Base-by-base conservation (phyloP, 2,888 invertebrate genomes). In the Hirudinaria manillensis region DNA sequence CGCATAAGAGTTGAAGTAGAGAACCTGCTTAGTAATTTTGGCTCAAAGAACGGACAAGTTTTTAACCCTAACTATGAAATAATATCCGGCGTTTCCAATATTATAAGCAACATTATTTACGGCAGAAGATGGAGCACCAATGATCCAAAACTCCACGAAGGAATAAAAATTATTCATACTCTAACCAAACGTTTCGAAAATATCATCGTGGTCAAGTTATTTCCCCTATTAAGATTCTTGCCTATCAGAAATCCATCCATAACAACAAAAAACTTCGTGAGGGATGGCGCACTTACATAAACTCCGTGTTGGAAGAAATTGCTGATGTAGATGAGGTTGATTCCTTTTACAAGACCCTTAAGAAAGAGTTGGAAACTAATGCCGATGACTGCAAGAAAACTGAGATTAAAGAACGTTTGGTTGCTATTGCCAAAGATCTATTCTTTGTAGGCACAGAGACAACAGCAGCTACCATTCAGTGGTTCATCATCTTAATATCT, bases 391-490 rank as follows among this genome's bases (percentile, higher is more conserved):
- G 10, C 16, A 45, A 45, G 13, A 72, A 66, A 34, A 55, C 73
- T 10, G n/a, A 66, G 24, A 45, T n/a, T n/a, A n/a, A 21, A 21
- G 32, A 29, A 24, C 45, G 45, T 7, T 4, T 45, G 45, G 1
- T 45, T 6, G 45, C 3, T 45, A 16, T 45, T 45, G 29, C 61
- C 21, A 34, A 51, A 21, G 76, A 76, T 27, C 72, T 76, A 13
- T 34, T 76, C 24, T 24, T 72, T 16, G 82, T 83, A 13, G 83
- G 83, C 16, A 82, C 82, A 70, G 83, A 83, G 65, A 83, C 83
- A 21, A 81, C 82, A 27, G 79, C 82, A 3, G 80, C 80, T 61
- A 83, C 82, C 1, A 74, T 83, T 19, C 81, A 80, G 61, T 83
- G 83, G 83, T 77, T 80, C 6, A 77, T 83, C n/a, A 78, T 82